Evolutionary conservation across 2,113 vertebrate genomes (phyloP).

Genomic region (Amphilophus citrinellus): DNA sequence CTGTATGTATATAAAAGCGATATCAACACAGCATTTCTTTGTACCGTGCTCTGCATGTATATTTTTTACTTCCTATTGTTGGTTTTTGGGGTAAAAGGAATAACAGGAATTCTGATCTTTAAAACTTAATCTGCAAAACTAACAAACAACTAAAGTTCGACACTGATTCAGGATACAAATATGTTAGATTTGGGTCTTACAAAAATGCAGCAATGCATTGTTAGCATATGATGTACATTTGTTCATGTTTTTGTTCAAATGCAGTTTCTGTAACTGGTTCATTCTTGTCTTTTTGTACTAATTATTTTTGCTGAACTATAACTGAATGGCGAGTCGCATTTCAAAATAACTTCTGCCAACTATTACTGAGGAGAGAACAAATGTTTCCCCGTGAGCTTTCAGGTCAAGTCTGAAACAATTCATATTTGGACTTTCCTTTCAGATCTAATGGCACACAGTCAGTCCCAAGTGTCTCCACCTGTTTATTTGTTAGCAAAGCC

Average conservation of each 20-base stretch:
- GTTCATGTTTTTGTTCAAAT: too few relatives aligned
- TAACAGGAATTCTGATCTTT: neutral
- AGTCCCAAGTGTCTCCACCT: neutral
- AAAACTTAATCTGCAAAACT: neutral
- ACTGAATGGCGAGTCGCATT: neutral
- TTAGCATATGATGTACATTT: neutral
- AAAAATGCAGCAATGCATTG: neutral
- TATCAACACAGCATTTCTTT: too few relatives aligned
- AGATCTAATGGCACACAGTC: neutral
- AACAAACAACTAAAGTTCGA: neutral
- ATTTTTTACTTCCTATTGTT: neutral
- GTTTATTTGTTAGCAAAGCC: neutral
- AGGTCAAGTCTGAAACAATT: neutral
- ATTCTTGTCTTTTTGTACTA: neutral
- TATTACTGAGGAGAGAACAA: too few relatives aligned
- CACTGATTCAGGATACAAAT: neutral
- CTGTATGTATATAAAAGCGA: neutral
- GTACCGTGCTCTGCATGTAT: neutral
- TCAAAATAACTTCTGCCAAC: too few relatives aligned
- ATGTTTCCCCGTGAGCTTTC: neutral
- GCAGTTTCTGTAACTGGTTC: neutral
- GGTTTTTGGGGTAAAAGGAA: neutral
- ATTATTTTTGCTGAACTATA: neutral
- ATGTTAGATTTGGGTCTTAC: too few relatives aligned
- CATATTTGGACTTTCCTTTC: neutral